phyloP scores from a whole-genome alignment of 2,888 invertebrate genomes.

The Sicus ferrugineus region DNA sequence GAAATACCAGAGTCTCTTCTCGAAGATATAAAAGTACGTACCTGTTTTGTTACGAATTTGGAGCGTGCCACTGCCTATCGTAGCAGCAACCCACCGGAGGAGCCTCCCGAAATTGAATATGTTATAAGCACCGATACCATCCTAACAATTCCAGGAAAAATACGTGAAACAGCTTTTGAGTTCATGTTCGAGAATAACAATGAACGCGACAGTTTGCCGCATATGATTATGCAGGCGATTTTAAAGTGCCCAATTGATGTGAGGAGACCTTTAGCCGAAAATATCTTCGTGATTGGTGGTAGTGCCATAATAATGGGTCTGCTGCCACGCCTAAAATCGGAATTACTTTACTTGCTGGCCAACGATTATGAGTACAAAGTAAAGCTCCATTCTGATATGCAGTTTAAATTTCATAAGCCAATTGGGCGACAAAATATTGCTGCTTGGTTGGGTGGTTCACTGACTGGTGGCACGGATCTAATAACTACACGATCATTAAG shows the following conservation, averaged over 20 bases:
- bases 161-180: constrained; percentile 86
- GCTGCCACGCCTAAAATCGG: constrained; percentile 78
- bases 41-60: constrained; percentile 85
- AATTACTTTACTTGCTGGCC: constrained; percentile 74
- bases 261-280: constrained; percentile 78
- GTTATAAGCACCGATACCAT: constrained; percentile 72
- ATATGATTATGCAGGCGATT: constrained; percentile 85
- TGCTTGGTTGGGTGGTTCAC: constrained; percentile 87
- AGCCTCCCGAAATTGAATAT: constrained; percentile 72
- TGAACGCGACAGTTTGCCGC: constrained; percentile 82
- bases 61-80: constrained; percentile 71
- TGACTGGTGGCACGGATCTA: constrained; percentile 80
- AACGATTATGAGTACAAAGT: constrained; percentile 70
- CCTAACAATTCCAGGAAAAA: constrained; percentile 72
- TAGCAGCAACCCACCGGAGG: constrained; percentile 55
- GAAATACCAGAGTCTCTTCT: constrained; percentile 68
- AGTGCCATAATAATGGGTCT: constrained; percentile 85
- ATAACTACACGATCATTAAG: constrained; percentile 75
- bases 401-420: constrained; percentile 81
- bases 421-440: constrained; percentile 83
- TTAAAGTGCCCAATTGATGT: constrained; percentile 84
- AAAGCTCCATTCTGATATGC: constrained; percentile 65
- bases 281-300: constrained; percentile 88
- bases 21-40: constrained; percentile 84
- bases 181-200: constrained; percentile 84